Base-by-base conservation (phyloP, 2,888 invertebrate species). In the Molorchus minor region DNA sequence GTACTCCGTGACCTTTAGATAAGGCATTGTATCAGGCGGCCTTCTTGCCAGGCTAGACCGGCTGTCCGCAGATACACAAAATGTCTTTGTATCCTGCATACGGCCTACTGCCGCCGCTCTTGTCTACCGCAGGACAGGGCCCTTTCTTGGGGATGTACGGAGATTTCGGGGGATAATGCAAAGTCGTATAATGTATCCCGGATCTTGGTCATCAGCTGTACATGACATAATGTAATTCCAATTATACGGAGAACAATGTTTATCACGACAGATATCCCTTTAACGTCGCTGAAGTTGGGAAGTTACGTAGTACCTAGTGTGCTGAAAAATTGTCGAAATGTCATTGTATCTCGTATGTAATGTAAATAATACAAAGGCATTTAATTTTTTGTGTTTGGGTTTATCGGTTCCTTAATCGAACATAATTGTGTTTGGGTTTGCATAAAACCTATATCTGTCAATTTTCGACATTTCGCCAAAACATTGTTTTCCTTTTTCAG, bases 151-250 rank as follows among this genome's bases (percentile, higher is more conserved):
- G 63, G 61, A 56, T 62, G 60, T 54, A 56, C 58, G 43, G 69
- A 63, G 64, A 68, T 64, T 64, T 61, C 38, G 47, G 60, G 68
- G 70, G 69, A 67, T 67, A 65, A 69, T 65, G 71, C 64, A 71
- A 71, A 73, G 70, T 73, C 72, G 66, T 59, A 63, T 71, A 71
- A 73, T 71, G 72, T 73, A 71, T 73, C 71, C 71, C 64, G 72
- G 70, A 71, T 71, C 72, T 72, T 71, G 72, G 72, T 70, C 72
- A 72, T 72, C 67, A 67, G 65, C 71, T 72, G 72, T 71, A 70
- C 70, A 71, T 71, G 72, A 71, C 71, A 71, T 71, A 71, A 72
- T 72, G 71, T 72, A 72, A n/a, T 71, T 72, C 72, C 71, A 71
- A 71, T 72, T 72, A 71, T 71, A 69, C 62, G 57, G 62, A 60